A percentile compares a stretch with the other conserved stretches of the same genome.
These are phyloP conservation scores for Mongoloraphidia duomilia DNA, from an alignment of 2,888 invertebrate species.

Conservation along the genomic window DNA sequence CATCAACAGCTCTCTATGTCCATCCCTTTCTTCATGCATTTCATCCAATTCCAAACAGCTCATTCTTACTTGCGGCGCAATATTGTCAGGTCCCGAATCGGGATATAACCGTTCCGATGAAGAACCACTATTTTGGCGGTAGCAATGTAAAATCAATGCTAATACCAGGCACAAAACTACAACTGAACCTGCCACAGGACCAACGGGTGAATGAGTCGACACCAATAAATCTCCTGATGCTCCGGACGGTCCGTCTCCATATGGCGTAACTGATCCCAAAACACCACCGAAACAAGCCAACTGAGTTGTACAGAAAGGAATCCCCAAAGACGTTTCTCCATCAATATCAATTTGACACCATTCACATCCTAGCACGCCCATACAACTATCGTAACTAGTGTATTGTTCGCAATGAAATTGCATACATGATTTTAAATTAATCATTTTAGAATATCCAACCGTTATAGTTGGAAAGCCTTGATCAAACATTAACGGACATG, in stretches of 20 bases:
- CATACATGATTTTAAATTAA: conserved; percentile 43
- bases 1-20: conserved; percentile 50
- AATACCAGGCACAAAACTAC: conserved; percentile 67
- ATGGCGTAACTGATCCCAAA: conserved; percentile 68
- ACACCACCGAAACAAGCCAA: conserved; percentile 77
- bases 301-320: conserved; percentile 69
- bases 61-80: conserved; percentile 51
- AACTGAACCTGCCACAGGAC: conserved; percentile 76
- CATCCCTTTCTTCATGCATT: conserved; percentile 45
- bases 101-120: conserved; percentile 33
- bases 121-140: conserved; percentile 47
- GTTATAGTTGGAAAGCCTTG: conserved; percentile 13
- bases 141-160: conserved; percentile 73
- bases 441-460: conserved; percentile 15
- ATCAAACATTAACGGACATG: conserved; percentile 23
- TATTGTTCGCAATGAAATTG: conserved; percentile 54
- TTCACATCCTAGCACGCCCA: conserved; percentile 69
- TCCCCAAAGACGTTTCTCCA: conserved; percentile 47
- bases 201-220: conserved; percentile 57
- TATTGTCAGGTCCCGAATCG: conserved; percentile 35
- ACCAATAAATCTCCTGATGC: conserved; percentile 27
- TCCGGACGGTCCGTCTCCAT: conserved; percentile 53
- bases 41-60: conserved; percentile 60
- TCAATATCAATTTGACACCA: conserved; percentile 79
- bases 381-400: conserved; percentile 45